Percentiles rank a stretch among this genome's conserved stretches.
Evolutionary conservation across 2,113 vertebrate genomes (phyloP).

Genomic region (Indri indri): DNA sequence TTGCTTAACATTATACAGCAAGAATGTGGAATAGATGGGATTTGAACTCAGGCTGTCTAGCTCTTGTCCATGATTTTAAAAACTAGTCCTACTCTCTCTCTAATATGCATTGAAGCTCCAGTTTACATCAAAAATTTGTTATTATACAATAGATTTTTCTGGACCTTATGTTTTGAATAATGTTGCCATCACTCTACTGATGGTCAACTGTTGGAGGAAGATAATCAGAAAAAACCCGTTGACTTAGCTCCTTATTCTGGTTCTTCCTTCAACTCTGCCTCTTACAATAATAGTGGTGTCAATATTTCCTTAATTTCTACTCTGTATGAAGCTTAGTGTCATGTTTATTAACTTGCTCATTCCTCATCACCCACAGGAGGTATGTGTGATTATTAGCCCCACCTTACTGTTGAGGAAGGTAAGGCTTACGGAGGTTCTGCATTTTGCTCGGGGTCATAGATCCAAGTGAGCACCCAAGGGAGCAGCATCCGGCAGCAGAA

Average conservation of each 20-base stretch:
- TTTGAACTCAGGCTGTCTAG: not conserved
- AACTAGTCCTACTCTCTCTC: not conserved
- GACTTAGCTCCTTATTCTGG: not conserved
- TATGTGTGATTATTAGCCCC: not conserved
- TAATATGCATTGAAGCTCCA: not conserved
- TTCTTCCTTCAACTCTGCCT: not conserved
- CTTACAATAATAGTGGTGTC: not conserved
- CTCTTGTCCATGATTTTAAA: slow-evolving; percentile 10
- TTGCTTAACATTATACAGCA: not conserved
- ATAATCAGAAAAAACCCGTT: not conserved
- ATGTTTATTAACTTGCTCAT: not conserved
- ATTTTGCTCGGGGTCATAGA: not conserved
- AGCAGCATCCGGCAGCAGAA: not conserved
- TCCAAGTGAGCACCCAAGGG: not conserved
- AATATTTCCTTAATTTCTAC: not conserved
- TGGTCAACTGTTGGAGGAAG: not conserved
- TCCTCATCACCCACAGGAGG: not conserved
- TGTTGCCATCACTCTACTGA: not conserved
- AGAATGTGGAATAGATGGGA: not conserved
- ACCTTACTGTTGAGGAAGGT: not conserved
- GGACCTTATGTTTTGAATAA: slow-evolving; percentile 4
- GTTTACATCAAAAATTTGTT: not conserved
- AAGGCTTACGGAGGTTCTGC: not conserved
- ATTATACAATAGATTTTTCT: slow-evolving; percentile 9
- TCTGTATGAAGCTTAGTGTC: not conserved